phyloP scores from a whole-genome alignment of 1,140 invertebrate genomes.

The Yoshiicerus persimilis region DNA sequence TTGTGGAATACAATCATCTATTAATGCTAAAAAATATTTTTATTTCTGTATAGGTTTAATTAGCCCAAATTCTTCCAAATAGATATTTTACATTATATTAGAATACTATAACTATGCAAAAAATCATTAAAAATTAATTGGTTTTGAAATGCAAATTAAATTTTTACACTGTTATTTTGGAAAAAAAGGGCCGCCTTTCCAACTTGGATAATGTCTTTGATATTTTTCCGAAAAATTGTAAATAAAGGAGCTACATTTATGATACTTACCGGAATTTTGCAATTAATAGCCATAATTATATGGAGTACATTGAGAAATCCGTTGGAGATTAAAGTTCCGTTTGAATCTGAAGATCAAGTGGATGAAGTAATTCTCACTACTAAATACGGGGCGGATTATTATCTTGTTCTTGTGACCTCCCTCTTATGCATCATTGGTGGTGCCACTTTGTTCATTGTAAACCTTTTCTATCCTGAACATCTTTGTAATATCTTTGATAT shows the following conservation, averaged over 20 bases:
- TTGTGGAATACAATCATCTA: too few species aligned
- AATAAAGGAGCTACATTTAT: conserved; percentile 60
- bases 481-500: conserved; percentile 60
- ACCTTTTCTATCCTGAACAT: conserved; percentile 56
- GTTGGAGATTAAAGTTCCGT: conserved; percentile 60
- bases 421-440: conserved; percentile 58
- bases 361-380: conserved; percentile 52
- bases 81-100: too few species aligned
- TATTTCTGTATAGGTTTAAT: too few species aligned
- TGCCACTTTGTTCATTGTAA: conserved; percentile 55
- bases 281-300: conserved; percentile 54
- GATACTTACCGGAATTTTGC: conserved; percentile 58
- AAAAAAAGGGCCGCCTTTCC: conserved; percentile 63
- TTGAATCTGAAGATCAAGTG: conserved; percentile 52
- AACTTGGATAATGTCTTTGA: conserved; percentile 61
- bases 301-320: conserved; percentile 61
- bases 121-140: too few species aligned
- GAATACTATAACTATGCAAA: too few species aligned
- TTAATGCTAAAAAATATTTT: too few species aligned
- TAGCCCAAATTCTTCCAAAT: too few species aligned
- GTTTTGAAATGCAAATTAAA: too few species aligned
- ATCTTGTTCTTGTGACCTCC: conserved; percentile 59
- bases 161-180: too few species aligned
- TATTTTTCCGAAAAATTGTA: conserved; percentile 61
- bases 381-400: conserved; percentile 60